Evolutionary conservation across 2,113 vertebrate genomes (phyloP).

Genomic region (Stercorarius parasiticus): DNA sequence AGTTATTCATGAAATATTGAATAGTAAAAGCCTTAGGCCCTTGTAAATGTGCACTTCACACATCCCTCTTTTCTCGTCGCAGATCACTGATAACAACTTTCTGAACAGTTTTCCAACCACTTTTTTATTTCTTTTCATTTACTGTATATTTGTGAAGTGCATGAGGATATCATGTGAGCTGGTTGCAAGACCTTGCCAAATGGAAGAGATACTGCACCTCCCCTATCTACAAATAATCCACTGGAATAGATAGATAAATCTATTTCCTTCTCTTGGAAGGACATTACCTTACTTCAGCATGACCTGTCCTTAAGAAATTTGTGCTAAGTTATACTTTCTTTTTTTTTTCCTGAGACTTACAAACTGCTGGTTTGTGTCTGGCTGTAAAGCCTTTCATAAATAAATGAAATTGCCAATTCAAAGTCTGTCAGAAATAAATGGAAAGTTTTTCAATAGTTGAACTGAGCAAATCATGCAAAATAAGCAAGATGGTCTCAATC

Average conservation of each 20-base stretch:
- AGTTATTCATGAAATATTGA: not conserved
- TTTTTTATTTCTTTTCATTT: not conserved
- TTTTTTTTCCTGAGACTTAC: not conserved
- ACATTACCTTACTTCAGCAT: not conserved
- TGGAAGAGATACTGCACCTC: not conserved
- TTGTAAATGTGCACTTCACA: not conserved
- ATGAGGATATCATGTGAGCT: not conserved
- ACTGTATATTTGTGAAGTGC: accelerated
- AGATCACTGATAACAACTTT: not conserved
- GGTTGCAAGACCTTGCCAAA: not conserved
- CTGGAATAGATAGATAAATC: not conserved
- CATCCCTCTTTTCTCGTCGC: not conserved
- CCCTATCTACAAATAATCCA: not conserved
- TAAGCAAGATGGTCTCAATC: not conserved
- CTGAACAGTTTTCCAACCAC: not conserved
- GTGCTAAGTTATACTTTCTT: not conserved
- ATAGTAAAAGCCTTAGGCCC: not conserved
- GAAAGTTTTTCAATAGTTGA: not conserved
- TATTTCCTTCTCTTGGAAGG: not conserved
- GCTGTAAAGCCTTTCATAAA: not conserved
- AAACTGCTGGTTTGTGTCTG: not conserved
- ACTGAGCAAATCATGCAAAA: not conserved
- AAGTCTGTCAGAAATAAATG: not conserved
- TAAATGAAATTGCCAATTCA: not conserved
- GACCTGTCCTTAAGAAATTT: not conserved